Evolutionary conservation across 2,888 invertebrate genomes (phyloP).

Genomic region (Ceraclea dissimilis): DNA sequence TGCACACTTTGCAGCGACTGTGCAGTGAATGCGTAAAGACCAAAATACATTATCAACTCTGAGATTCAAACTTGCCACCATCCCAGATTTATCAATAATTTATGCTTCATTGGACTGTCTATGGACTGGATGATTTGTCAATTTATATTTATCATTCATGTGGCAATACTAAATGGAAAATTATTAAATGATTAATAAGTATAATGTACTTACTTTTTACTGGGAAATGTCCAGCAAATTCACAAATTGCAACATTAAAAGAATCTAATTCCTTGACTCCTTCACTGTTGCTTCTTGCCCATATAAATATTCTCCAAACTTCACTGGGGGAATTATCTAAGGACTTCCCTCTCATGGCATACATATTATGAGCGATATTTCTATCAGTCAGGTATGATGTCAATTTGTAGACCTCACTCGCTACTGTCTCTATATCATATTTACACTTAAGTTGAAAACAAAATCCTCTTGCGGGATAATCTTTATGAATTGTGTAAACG

Average conservation of each 20-base stretch:
- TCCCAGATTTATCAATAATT: too few relatives aligned
- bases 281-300: slow-evolving; percentile 51
- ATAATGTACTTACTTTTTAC: slow-evolving; percentile 50
- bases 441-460: slow-evolving; percentile 51
- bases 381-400: slow-evolving; percentile 51
- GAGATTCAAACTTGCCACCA: too few relatives aligned
- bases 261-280: slow-evolving; percentile 50
- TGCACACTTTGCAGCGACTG: too few relatives aligned
- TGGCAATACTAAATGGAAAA: too few relatives aligned
- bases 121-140: too few relatives aligned
- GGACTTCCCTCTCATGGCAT: slow-evolving; percentile 52
- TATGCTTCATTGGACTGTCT: too few relatives aligned
- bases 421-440: slow-evolving; percentile 30
- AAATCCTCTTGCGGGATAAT: slow-evolving; percentile 62
- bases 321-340: slow-evolving; percentile 30
- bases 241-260: slow-evolving; percentile 68
- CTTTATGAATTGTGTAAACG: slow-evolving; percentile 42
- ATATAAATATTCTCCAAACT: slow-evolving; percentile 55
- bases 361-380: slow-evolving; percentile 68
- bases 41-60: too few relatives aligned
- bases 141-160: too few relatives aligned
- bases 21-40: too few relatives aligned
- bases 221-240: slow-evolving; percentile 69
- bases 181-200: too few relatives aligned
- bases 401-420: slow-evolving; percentile 41